Base-by-base conservation (phyloP, 2,797 vertebrate species). In the Scyliorhinus canicula region DNA sequence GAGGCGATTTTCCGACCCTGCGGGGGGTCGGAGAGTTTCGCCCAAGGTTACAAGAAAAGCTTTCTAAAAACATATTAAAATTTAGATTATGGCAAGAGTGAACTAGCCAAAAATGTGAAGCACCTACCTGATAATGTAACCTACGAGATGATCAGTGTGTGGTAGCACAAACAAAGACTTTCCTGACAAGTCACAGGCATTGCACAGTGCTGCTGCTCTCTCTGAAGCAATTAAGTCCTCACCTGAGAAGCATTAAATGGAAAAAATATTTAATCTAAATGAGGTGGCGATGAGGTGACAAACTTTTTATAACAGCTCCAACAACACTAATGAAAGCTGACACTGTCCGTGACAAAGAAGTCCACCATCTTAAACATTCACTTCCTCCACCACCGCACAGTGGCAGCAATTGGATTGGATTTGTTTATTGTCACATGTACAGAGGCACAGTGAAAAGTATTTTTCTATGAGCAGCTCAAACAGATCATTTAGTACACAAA, bases 81-180 rank as follows among this genome's bases (percentile, higher is more conserved):
- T 26, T 57, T 11, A 50, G 82, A 44, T n/a, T 57, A 16, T 16
- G 57, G n/a, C 4, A 84, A 79, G 52, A 26, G 55, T 8, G 60
- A 67, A 67, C 7, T 82, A n/a, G 21, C 63, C 31, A 47, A 44
- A 40, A 12, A 90, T 8, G 14, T 52, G 88, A 77, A 60, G 12
- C 85, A 65, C 95, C 95, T 96, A 99, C 99, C 99, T 98, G 96
- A 99, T 99, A 95, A 99, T 99, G 95, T 99, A 99, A 84, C 99
- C 99, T 96, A 99, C 99, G 7, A 99, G 97, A 96, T 99, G 99
- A 96, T 99, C 99, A 0, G 99, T 99, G 96, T 99, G 99, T 0
- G 99, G 99, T 95, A 99, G 97, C 0, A 99, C 99, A 85, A 99
- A 99, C 69, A 99, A 97, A 8, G 99, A 99, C 96, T 99, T 99